phyloP scores from a whole-genome alignment of 2,113 vertebrate species.

The Anguilla rostrata region DNA sequence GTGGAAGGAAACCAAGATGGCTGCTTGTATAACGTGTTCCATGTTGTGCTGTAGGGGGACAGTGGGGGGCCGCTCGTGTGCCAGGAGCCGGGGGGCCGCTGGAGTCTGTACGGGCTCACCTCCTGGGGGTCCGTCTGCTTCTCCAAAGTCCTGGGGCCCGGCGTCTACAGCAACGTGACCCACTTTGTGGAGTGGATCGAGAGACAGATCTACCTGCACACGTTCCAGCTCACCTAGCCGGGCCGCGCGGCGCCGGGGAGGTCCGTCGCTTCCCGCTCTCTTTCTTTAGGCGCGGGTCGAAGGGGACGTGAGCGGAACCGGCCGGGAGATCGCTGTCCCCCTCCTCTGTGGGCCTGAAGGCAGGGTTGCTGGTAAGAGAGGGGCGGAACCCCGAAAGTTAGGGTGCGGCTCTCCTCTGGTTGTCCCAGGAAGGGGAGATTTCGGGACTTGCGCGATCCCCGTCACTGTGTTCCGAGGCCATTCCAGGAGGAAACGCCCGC shows the following conservation, averaged over 20 bases:
- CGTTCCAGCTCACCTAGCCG: slow-evolving; percentile 72
- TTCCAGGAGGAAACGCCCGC: slow-evolving; percentile 29
- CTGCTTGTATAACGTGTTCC: not conserved
- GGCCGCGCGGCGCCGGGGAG: not conserved
- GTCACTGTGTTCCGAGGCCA: slow-evolving; percentile 44
- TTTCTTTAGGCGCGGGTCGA: slow-evolving; percentile 23
- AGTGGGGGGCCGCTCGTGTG: slow-evolving; percentile 82
- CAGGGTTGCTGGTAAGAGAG: not conserved
- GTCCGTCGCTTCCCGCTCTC: slow-evolving; percentile 23
- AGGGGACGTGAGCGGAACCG: not conserved
- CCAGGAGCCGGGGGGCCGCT: slow-evolving; percentile 71
- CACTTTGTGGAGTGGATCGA: slow-evolving; percentile 89
- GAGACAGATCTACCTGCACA: slow-evolving; percentile 87
- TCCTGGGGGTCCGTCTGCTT: slow-evolving; percentile 86
- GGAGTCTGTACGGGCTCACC: slow-evolving; percentile 84
- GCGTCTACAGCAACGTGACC: slow-evolving; percentile 84
- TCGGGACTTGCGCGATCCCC: slow-evolving; percentile 15
- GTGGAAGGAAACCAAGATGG: not conserved
- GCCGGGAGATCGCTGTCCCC: no score
- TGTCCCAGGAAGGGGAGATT: not conserved
- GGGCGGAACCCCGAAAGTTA: not conserved
- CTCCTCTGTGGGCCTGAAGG: slow-evolving; percentile 8
- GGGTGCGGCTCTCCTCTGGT: not conserved
- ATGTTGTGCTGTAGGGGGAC: slow-evolving; percentile 72
- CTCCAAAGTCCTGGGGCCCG: slow-evolving; percentile 82